These are phyloP conservation scores for Excalfactoria chinensis DNA, from an alignment of 2,113 vertebrate genomes.

Conservation along the genomic window DNA sequence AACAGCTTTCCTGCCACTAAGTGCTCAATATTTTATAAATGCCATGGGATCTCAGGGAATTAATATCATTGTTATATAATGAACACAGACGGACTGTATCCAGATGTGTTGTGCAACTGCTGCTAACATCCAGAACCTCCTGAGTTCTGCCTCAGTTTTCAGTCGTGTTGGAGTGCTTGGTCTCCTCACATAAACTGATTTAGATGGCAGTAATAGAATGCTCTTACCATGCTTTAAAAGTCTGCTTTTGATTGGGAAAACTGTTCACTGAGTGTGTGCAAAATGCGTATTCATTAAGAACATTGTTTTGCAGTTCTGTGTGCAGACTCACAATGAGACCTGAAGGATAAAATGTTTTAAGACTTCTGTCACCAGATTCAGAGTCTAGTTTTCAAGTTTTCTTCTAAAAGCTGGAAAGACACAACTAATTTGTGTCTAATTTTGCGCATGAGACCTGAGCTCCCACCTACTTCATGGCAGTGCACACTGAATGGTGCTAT, in stretches of 20 bases:
- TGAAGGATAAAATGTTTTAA: background rate
- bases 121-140: background rate
- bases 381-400: background rate
- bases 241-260: background rate
- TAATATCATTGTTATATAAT: background rate
- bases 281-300: background rate
- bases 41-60: conserved; percentile 14
- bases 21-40: conserved; percentile 33
- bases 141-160: background rate
- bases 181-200: background rate
- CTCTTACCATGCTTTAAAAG: background rate
- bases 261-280: background rate
- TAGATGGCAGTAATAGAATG: background rate
- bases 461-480: background rate
- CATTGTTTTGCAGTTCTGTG: background rate
- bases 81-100: background rate
- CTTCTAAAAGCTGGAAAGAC: background rate
- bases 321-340: background rate
- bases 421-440: background rate
- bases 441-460: background rate
- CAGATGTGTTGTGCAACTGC: background rate
- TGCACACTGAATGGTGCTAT: background rate
- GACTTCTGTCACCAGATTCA: background rate
- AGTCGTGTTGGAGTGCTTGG: background rate
- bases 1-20: background rate